These are phyloP conservation scores for Ophion ventricosus DNA, from an alignment of 2,888 invertebrate species.

Conservation along the genomic window DNA sequence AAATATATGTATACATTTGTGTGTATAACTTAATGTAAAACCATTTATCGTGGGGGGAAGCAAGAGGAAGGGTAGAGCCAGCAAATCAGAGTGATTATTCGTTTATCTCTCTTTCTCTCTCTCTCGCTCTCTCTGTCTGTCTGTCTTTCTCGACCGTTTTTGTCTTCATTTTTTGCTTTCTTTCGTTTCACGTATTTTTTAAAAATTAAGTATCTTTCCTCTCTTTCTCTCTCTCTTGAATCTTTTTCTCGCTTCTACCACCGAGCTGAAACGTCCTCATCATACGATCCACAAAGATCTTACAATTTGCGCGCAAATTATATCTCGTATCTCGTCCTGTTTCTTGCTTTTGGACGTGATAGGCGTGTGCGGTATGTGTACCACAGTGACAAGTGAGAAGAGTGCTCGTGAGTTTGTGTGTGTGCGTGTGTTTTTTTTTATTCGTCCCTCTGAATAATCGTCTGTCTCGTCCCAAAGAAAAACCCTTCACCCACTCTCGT, in stretches of 20 bases:
- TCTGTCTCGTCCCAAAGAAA: constrained; percentile 56
- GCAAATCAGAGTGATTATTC: constrained; percentile 76
- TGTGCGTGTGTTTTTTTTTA: constrained; percentile 58
- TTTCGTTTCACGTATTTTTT: background rate
- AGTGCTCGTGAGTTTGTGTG: constrained; percentile 69
- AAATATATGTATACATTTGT: constrained; percentile 11
- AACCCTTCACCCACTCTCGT: constrained; percentile 52
- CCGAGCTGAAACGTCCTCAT: background rate
- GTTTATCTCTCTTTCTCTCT: constrained; percentile 65
- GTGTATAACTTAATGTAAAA: constrained; percentile 58
- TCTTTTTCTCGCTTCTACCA: constrained; percentile 44
- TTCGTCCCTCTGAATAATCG: constrained; percentile 48
- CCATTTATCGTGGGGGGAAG: constrained; percentile 81
- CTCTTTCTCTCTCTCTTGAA: constrained; percentile 13
- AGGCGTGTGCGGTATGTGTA: constrained; percentile 71
- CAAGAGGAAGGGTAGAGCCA: constrained; percentile 84
- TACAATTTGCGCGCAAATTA: background rate
- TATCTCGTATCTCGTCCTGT: constrained; percentile 45
- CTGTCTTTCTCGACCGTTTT: constrained; percentile 64
- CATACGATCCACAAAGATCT: too few species aligned
- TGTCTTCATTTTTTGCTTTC: constrained; percentile 54
- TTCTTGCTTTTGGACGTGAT: constrained; percentile 59
- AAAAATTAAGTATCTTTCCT: background rate
- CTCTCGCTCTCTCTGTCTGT: constrained; percentile 69
- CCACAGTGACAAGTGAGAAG: constrained; percentile 62